These are phyloP conservation scores for Allophyes oxyacanthae DNA, from an alignment of 2,888 invertebrate genomes.

Conservation along the genomic window DNA sequence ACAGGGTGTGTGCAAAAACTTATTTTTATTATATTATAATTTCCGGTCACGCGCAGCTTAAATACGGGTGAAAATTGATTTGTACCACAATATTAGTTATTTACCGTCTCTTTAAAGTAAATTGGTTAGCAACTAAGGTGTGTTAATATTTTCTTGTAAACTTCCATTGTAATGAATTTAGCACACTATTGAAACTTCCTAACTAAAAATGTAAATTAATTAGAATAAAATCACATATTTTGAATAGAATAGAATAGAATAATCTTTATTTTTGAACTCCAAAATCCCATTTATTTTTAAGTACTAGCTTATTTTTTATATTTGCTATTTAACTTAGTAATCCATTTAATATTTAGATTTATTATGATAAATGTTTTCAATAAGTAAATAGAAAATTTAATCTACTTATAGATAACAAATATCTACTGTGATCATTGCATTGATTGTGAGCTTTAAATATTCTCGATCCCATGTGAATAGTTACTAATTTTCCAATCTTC, in stretches of 20 bases:
- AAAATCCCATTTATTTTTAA: neutral
- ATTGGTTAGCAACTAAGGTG: neutral
- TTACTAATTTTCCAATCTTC: no score
- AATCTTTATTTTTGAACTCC: no score
- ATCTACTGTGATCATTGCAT: no score
- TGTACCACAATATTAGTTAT: neutral
- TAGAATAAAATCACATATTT: neutral
- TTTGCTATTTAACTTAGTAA: no score
- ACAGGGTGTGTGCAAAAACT: conserved; percentile 40
- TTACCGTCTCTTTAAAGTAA: neutral
- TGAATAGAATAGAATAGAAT: no score
- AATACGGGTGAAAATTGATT: conserved; percentile 2
- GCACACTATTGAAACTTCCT: neutral
- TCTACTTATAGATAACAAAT: no score
- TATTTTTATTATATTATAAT: conserved; percentile 1
- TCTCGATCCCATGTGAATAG: no score
- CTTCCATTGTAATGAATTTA: neutral
- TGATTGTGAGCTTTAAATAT: no score
- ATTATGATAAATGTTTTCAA: no score
- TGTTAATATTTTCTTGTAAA: neutral
- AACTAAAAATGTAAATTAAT: neutral
- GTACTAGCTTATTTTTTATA: no score
- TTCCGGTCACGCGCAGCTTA: neutral
- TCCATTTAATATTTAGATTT: no score
- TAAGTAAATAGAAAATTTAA: no score